Conservation (phyloP, 2,797 vertebrate genomes). For the Steatocranus sp. region DNA sequence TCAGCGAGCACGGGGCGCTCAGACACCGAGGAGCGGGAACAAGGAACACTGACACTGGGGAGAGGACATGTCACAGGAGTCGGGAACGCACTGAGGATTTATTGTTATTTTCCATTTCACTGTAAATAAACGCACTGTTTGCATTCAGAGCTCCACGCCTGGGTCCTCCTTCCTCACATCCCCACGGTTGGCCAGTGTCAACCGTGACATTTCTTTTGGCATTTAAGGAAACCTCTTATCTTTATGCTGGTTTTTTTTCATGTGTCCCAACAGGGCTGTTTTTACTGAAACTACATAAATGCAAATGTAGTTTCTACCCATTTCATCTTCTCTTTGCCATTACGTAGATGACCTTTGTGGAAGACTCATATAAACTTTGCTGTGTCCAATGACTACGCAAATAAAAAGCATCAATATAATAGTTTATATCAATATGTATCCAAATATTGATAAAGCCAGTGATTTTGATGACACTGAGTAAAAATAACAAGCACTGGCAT, state of each 20-base stretch:
- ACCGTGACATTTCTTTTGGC: no score
- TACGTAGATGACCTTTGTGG: neutral
- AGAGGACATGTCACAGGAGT: no score
- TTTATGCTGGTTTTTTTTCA: accelerated
- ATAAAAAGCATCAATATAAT: neutral
- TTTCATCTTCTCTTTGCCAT: neutral
- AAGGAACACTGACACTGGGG: no score
- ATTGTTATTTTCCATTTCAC: no score
- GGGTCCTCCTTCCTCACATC: no score
- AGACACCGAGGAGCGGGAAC: no score
- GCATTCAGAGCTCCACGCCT: no score
- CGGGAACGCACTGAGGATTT: no score
- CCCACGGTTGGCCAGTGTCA: no score
- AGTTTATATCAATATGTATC: neutral
- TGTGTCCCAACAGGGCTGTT: neutral
- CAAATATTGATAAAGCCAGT: neutral
- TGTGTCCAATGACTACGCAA: neutral
- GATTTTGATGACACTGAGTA: neutral
- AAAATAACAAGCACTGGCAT: neutral
- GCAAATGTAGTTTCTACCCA: neutral
- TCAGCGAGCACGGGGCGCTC: no score
- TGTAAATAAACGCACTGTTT: no score
- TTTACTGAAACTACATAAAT: neutral
- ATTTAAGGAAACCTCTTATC: neutral
- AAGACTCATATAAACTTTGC: neutral